Base-by-base conservation (phyloP, 2,113 vertebrate species). In the Larimichthys crocea region DNA sequence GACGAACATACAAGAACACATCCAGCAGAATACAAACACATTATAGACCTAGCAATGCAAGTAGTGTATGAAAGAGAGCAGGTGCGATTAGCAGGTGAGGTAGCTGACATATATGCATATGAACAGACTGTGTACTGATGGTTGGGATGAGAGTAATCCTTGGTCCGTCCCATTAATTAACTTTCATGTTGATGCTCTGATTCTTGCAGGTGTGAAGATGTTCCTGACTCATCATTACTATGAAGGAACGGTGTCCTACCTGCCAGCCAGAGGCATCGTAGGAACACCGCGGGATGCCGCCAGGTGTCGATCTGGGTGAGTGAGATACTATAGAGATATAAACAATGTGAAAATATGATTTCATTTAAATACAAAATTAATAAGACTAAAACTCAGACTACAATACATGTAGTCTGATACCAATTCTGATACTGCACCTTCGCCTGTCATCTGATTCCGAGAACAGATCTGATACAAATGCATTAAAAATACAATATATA, bases 201-300 rank as follows among this genome's bases (percentile, higher is more conserved):
- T n/a, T 59, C n/a, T 35, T 75, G 10, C 92, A 99, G 98, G 98
- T 70, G 52, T 97, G 88, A 99, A 99, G 94, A 98, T 96, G 46
- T 99, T 99, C 71, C 95, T 99, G 71, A 97, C 96, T 20, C 97
- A 99, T 92, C 96, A 96, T 86, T 97, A 92, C 91, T 99, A 99
- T 11, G 97, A 99, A 83, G 98, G 98, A 75, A 96, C 96, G 0
- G 94, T 99, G 81, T 96, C 95, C 29, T 98, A 97, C 89, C 95
- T 97, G 70, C 97, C 96, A 0, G 97, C 97, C 11, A 94, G 90
- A 62, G 95, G 92, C 67, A 85, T 93, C 0, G 40, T 94, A 1
- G 97, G 97, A 55, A 97, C 95, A 22, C 98, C 98, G 9, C 89
- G 96, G 76, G 98, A 99, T 73, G 76, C 85, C 75, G 88, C 89